A percentile compares a stretch with the other conserved stretches of the same genome.
phyloP scores from a whole-genome alignment of 2,888 invertebrate species.

The Acleris laterana region DNA sequence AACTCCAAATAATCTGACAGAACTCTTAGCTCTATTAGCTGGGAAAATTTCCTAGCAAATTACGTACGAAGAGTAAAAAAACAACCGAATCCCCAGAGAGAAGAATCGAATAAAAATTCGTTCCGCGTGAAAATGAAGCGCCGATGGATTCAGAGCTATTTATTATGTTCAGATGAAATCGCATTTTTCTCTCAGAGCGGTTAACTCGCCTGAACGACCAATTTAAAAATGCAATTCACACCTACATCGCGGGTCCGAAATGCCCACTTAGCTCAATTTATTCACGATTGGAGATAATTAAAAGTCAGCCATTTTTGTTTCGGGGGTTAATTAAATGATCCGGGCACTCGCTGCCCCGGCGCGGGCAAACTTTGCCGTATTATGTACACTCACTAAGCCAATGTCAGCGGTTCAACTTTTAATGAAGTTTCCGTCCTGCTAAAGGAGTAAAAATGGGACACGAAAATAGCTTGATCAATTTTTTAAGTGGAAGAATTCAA shows the following conservation, averaged over 20 bases:
- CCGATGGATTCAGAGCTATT: conserved; percentile 27
- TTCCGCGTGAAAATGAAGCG: conserved; percentile 22
- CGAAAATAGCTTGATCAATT: conserved; percentile 24
- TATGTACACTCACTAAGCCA: conserved; percentile 36
- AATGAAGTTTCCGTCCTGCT: conserved; percentile 36
- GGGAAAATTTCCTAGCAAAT: conserved; percentile 13
- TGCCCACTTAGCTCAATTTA: conserved; percentile 55
- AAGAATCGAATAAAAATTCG: conserved; percentile 28
- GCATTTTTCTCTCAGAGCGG: conserved; percentile 42
- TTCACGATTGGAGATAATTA: conserved; percentile 58
- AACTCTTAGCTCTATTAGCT: conserved; percentile 1
- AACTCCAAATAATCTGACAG: background rate
- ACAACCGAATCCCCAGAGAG: conserved; percentile 24
- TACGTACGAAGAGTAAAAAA: conserved; percentile 17
- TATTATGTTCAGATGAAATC: conserved; percentile 34
- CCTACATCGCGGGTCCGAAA: conserved; percentile 46
- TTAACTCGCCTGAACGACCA: conserved; percentile 40
- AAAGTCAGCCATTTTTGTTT: conserved; percentile 59
- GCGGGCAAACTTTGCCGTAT: conserved; percentile 36
- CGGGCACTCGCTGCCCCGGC: conserved; percentile 37
- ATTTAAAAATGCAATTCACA: conserved; percentile 52
- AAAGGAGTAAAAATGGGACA: conserved; percentile 29
- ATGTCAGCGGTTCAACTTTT: conserved; percentile 37
- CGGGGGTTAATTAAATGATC: conserved; percentile 58
- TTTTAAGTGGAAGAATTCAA: background rate